These are phyloP conservation scores for Mormyrops attenuatus DNA, from an alignment of 2,797 vertebrate genomes.

Conservation along the genomic window DNA sequence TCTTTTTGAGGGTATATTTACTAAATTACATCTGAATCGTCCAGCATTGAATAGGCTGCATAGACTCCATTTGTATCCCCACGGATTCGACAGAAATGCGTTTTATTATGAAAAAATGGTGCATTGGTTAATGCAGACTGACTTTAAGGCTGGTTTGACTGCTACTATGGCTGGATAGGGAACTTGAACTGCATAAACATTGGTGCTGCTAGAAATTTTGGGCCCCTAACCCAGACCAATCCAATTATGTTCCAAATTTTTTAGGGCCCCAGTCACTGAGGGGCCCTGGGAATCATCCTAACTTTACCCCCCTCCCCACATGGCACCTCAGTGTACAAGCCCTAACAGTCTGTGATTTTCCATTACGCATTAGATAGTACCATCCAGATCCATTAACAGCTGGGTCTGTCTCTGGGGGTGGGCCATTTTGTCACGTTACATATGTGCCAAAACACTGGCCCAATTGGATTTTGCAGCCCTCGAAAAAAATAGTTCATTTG, in stretches of 20 bases:
- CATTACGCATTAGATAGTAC: not conserved
- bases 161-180: not conserved
- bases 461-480: not conserved
- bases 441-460: not conserved
- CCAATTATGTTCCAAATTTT: not conserved
- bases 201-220: not conserved
- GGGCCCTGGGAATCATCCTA: not conserved
- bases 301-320: not conserved
- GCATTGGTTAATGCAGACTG: not conserved
- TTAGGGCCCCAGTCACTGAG: not conserved
- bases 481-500: not conserved
- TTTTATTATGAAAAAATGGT: not conserved
- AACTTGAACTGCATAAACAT: not conserved
- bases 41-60: not conserved
- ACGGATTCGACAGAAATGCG: not conserved
- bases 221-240: not conserved
- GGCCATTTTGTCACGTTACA: not conserved
- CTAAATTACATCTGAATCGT: not conserved
- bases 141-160: not conserved
- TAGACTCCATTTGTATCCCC: not conserved
- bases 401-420: not conserved
- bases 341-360: not conserved
- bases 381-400: not conserved
- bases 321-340: not conserved
- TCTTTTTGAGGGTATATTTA: not conserved